Evolutionary conservation across 2,797 vertebrate species (phyloP).

Genomic region (Pampus argenteus): DNA sequence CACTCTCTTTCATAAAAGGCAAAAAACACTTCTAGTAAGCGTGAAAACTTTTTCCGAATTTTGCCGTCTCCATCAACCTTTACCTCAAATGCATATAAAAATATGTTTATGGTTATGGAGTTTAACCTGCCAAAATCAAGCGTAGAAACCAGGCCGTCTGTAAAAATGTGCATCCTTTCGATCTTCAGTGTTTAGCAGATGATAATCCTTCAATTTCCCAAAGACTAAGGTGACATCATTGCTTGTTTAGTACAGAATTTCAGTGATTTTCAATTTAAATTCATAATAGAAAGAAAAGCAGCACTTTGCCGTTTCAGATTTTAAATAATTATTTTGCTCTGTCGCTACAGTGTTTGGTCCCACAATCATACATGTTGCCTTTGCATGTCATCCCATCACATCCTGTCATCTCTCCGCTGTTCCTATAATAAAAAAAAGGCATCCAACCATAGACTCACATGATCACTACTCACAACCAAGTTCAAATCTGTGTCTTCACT

Average conservation of each 20-base stretch:
- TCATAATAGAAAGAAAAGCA: too few species aligned
- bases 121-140: neutral
- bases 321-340: neutral
- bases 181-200: too few species aligned
- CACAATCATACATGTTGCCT: neutral
- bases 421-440: too few species aligned
- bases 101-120: too few species aligned
- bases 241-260: neutral
- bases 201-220: neutral
- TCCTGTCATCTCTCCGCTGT: too few species aligned
- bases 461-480: neutral
- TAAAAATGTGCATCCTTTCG: neutral
- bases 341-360: neutral
- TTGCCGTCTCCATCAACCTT: too few species aligned
- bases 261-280: neutral
- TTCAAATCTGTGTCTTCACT: slow-evolving; percentile 1
- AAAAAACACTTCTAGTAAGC: too few species aligned
- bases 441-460: slow-evolving; percentile 19
- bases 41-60: too few species aligned
- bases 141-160: neutral
- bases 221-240: neutral
- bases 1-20: too few species aligned
- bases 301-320: too few species aligned
- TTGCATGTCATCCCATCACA: too few species aligned
- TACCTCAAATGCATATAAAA: too few species aligned